Percentiles rank a stretch among this genome's conserved stretches.
phyloP scores from a whole-genome alignment of 2,888 invertebrate species.

The Pilophorus perplexus region DNA sequence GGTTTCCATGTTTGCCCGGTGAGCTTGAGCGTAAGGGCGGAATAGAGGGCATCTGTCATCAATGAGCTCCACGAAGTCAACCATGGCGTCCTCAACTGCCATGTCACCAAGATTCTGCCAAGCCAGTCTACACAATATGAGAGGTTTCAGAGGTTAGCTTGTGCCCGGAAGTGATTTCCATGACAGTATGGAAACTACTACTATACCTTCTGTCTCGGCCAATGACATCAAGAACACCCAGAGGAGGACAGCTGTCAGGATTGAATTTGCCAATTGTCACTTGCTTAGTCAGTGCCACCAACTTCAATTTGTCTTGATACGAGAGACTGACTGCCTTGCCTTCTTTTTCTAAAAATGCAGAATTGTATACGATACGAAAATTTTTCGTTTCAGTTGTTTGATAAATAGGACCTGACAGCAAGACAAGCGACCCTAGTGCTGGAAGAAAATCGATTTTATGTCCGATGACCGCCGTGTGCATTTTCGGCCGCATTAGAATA shows the following conservation, averaged over 20 bases:
- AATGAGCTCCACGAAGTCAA: slow-evolving; percentile 84
- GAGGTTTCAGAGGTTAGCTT: not conserved
- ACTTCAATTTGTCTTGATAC: slow-evolving; percentile 86
- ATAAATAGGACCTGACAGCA: no score
- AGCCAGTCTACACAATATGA: slow-evolving; percentile 62
- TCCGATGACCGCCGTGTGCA: no score
- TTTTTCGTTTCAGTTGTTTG: no score
- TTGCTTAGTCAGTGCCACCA: slow-evolving; percentile 92
- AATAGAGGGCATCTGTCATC: slow-evolving; percentile 87
- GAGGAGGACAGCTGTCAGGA: slow-evolving; percentile 65
- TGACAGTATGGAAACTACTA: slow-evolving; percentile 8
- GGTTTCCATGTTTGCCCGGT: slow-evolving; percentile 75
- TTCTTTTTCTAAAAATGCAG: slow-evolving; percentile 76
- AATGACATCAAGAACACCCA: slow-evolving; percentile 93
- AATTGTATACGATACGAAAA: no score
- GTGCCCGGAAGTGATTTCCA: not conserved
- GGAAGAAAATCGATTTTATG: not conserved
- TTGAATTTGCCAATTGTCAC: slow-evolving; percentile 79
- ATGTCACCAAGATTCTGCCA: slow-evolving; percentile 91
- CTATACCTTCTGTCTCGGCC: slow-evolving; percentile 81
- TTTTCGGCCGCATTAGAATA: no score
- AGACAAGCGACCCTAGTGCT: no score
- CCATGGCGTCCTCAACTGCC: slow-evolving; percentile 82
- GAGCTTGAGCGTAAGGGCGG: slow-evolving; percentile 85
- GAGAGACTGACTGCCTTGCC: slow-evolving; percentile 95